Percentiles rank a stretch among this genome's conserved stretches.
Conservation (phyloP, 2,888 invertebrate species). For the Acronicta psi region DNA sequence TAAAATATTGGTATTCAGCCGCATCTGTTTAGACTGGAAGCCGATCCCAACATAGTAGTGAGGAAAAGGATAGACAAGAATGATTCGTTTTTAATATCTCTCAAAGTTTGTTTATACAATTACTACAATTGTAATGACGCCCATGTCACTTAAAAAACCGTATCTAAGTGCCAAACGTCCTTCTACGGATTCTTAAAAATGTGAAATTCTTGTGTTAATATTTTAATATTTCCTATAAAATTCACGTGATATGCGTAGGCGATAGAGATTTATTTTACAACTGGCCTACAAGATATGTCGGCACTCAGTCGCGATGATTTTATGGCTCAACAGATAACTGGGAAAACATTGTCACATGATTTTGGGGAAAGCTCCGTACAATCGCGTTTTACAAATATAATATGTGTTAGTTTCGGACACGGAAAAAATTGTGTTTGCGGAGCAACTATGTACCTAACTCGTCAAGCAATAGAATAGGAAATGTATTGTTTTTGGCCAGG, state of each 20-base stretch:
- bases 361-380: conserved; percentile 29
- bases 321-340: conserved; percentile 46
- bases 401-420: conserved; percentile 25
- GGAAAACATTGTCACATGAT: conserved; percentile 53
- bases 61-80: too few species aligned
- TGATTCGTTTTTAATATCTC: too few species aligned
- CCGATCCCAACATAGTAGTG: too few species aligned
- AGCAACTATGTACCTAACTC: too few species aligned
- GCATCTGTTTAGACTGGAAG: too few species aligned
- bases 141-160: conserved; percentile 10
- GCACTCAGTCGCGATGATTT: conserved; percentile 32
- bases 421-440: conserved; percentile 14
- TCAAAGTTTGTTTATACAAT: too few species aligned
- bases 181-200: conserved; percentile 17
- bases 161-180: conserved; percentile 24
- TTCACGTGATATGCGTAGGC: conserved; percentile 55
- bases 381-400: conserved; percentile 13
- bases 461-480: too few species aligned
- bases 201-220: conserved; percentile 17
- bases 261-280: conserved; percentile 38
- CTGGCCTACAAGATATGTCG: conserved; percentile 24
- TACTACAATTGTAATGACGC: conserved; percentile 4
- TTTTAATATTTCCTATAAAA: conserved; percentile 44
- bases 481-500: too few species aligned
- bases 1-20: too few species aligned